Percentiles rank a stretch among this genome's conserved stretches.
Evolutionary conservation across 37 sponge, comb jelly and placozoan species (phyloP).

Genomic region (Beroe ovata): DNA sequence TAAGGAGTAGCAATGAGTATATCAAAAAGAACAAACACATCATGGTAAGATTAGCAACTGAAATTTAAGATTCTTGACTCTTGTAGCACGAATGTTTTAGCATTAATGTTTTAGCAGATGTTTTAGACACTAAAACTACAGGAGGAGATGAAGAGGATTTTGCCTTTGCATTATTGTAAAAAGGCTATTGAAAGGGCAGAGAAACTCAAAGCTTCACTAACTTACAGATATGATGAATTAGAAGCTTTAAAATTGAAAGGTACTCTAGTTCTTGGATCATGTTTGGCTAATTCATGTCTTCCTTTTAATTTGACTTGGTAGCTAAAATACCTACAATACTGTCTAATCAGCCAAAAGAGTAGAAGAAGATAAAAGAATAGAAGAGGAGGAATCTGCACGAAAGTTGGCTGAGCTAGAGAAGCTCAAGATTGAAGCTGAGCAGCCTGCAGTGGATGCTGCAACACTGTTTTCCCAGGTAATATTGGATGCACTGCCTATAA

Average conservation of each 20-base stretch:
- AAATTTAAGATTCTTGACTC: too few species aligned
- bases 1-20: neutral
- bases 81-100: too few species aligned
- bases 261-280: too few species aligned
- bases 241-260: neutral
- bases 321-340: too few species aligned
- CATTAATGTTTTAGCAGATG: too few species aligned
- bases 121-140: too few species aligned
- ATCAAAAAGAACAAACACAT: neutral
- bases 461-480: neutral
- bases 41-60: too few species aligned
- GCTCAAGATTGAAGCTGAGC: neutral
- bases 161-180: neutral
- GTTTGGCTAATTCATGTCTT: too few species aligned
- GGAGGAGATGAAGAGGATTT: neutral
- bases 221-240: slow-evolving; percentile 14
- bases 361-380: slow-evolving; percentile 4
- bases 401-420: slow-evolving; percentile 12
- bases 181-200: neutral
- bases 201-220: neutral
- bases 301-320: too few species aligned
- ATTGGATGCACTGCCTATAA: neutral
- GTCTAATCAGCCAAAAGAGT: neutral
- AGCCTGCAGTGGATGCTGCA: slow-evolving; percentile 44
- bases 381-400: neutral